These are phyloP conservation scores for Eucidaris tribuloides DNA, from an alignment of 35 echinoderm and acorn worm genomes.

Conservation along the genomic window DNA sequence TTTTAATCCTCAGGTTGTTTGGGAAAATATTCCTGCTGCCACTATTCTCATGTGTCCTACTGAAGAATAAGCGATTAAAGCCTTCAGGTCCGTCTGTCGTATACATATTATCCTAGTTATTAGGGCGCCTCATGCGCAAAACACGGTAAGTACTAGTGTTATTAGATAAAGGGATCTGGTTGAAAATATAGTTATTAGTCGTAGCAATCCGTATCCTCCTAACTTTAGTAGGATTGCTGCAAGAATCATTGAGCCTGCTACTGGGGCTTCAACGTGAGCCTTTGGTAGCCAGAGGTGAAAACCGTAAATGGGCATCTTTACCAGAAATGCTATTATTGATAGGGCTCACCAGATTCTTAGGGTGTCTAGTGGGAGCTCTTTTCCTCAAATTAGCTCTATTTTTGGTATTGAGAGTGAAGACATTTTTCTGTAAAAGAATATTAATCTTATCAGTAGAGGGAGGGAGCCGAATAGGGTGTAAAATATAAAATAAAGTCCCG, in stretches of 20 bases:
- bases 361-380: background rate
- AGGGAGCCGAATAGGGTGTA: constrained; percentile 59
- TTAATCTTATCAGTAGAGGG: constrained; percentile 24
- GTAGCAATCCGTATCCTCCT: constrained; percentile 56
- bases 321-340: constrained; percentile 40
- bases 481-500: constrained; percentile 56
- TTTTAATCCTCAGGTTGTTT: constrained; percentile 12
- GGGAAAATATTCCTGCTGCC: constrained; percentile 18
- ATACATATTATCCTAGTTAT: constrained; percentile 52
- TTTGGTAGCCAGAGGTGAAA: constrained; percentile 62
- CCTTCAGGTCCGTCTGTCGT: constrained; percentile 63
- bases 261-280: constrained; percentile 75
- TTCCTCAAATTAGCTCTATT: background rate
- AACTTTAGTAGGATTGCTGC: constrained; percentile 64
- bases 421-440: background rate
- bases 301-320: constrained; percentile 64
- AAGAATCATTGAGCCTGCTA: constrained; percentile 69
- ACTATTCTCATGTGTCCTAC: constrained; percentile 75
- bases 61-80: constrained; percentile 65
- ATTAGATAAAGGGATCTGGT: background rate
- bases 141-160: background rate
- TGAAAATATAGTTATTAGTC: background rate
- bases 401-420: background rate
- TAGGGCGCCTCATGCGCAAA: constrained; percentile 56
- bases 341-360: constrained; percentile 31